Evolutionary conservation across 2,797 vertebrate species (phyloP).

Genomic region (Anabas testudineus): DNA sequence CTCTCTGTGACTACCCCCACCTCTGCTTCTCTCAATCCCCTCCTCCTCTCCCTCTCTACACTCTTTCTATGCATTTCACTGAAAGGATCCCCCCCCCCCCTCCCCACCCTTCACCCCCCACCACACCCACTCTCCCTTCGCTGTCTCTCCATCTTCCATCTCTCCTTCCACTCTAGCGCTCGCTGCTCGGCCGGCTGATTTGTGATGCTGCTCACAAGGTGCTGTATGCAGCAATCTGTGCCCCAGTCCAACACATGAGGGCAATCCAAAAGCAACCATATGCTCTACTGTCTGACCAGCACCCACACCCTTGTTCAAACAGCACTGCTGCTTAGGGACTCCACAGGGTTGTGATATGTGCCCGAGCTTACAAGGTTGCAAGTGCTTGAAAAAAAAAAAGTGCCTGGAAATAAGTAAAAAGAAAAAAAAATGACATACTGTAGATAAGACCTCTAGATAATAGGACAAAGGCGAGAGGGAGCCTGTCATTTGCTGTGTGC

Average conservation of each 20-base stretch:
- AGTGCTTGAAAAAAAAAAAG: conserved; percentile 11
- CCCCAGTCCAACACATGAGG: conserved; percentile 55
- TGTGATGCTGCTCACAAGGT: conserved; percentile 82
- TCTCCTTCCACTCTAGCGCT: conserved; percentile 59
- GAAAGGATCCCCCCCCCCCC: conserved; percentile 68
- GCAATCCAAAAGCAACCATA: conserved; percentile 69
- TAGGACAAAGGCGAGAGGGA: conserved; percentile 28
- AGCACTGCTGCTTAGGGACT: conserved; percentile 28
- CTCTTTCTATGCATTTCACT: conserved; percentile 75
- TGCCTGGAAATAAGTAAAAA: conserved; percentile 45
- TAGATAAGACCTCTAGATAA: conserved; percentile 44
- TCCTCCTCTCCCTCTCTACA: conserved; percentile 70
- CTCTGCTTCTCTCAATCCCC: conserved; percentile 76
- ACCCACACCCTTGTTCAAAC: conserved; percentile 23
- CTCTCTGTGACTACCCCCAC: conserved; percentile 79
- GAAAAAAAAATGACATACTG: conserved; percentile 22
- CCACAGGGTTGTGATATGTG: conserved; percentile 9
- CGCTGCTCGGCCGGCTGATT: conserved; percentile 76
- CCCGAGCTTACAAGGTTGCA: conserved; percentile 26
- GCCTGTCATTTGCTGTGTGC: conserved; percentile 39
- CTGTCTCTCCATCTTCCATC: conserved; percentile 61
- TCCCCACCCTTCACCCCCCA: conserved; percentile 17
- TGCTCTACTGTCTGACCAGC: conserved; percentile 41
- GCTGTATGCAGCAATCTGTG: conserved; percentile 79
- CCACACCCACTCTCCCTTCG: conserved; percentile 5